Base-by-base conservation (phyloP, 1,140 invertebrate species). In the Zaprionus gabonicus region DNA sequence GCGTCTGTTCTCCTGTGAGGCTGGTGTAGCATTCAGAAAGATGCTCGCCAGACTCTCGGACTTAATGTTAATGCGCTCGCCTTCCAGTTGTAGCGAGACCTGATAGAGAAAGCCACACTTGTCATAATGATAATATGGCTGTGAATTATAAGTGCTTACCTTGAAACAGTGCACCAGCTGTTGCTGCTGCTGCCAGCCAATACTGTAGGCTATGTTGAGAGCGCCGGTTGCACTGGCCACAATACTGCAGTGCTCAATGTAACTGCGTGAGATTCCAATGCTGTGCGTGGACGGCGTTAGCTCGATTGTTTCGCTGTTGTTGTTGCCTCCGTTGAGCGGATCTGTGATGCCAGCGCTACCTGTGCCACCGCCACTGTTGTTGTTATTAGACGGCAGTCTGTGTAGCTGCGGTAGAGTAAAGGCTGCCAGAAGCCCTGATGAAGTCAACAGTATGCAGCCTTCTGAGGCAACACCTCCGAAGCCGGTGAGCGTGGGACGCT, bases 381-480 rank as follows among this genome's bases (percentile, higher is more conserved):
- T 70, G 25, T n/a, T 53, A 12, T 79, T 41, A 70, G 68, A 69
- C 88, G 87, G 13, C 25, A 53, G 27, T 53, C 59, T 78, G 4
- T 83, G 82, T 10, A 82, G 27, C 53, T 70, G 57, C 25, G 95
- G 94, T 51, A 96, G 93, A 44, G 95, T 93, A n/a, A 96, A 93
- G 25, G 95, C 95, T 1, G 95, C 96, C 25, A 98, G 93, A 93
- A 99, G 94, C 2, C 98, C 98, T 10, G 97, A 98, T 1, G 96
- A 95, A 3, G 97, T 97, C 23, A 99, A 94, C 28, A 97, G 94
- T 34, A 98, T 92, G 81, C 95, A 97, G 0, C 98, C 98, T 90
- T 97, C 96, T 20, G 96, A 94, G 7, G 97, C 95, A 74, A 96
- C 95, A 25, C 97, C 96, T 1, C 94, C 98, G 93, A 98, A 98